Percentiles rank a stretch among this genome's conserved stretches.
phyloP scores from a whole-genome alignment of 2,797 vertebrate genomes.

The Numenius phaeopus region DNA sequence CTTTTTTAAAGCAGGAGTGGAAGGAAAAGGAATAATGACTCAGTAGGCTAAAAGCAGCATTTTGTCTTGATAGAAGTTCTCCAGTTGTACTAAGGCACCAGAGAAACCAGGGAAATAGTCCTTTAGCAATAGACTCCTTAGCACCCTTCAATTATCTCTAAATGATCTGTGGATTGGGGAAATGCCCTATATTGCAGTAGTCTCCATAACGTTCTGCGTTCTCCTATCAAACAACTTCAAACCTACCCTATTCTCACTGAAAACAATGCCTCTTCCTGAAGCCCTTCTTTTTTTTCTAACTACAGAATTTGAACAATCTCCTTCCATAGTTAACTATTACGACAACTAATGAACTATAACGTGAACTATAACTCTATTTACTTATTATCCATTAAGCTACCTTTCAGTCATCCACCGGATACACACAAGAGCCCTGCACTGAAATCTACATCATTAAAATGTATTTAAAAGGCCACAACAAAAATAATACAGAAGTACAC shows the following conservation, averaged over 20 bases:
- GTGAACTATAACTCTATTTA: neutral
- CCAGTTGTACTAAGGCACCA: neutral
- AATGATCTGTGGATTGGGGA: neutral
- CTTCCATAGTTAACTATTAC: neutral
- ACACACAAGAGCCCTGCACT: neutral
- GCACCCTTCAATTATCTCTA: neutral
- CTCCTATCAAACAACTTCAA: neutral
- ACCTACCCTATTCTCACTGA: neutral
- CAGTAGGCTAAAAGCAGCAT: neutral
- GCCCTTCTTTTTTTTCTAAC: neutral
- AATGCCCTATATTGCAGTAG: neutral
- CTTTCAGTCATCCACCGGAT: neutral
- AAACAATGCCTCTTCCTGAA: neutral
- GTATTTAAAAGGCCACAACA: neutral
- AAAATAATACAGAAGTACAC: neutral
- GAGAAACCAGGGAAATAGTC: neutral
- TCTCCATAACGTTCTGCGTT: neutral
- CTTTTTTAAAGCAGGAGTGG: neutral
- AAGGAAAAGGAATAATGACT: neutral
- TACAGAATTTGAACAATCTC: neutral
- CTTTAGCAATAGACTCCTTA: neutral
- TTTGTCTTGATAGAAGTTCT: neutral
- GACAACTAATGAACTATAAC: neutral
- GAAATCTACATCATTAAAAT: neutral
- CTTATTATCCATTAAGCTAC: neutral